These are phyloP conservation scores for Oreotragus oreotragus DNA, from an alignment of 2,113 vertebrate genomes.

Conservation along the genomic window DNA sequence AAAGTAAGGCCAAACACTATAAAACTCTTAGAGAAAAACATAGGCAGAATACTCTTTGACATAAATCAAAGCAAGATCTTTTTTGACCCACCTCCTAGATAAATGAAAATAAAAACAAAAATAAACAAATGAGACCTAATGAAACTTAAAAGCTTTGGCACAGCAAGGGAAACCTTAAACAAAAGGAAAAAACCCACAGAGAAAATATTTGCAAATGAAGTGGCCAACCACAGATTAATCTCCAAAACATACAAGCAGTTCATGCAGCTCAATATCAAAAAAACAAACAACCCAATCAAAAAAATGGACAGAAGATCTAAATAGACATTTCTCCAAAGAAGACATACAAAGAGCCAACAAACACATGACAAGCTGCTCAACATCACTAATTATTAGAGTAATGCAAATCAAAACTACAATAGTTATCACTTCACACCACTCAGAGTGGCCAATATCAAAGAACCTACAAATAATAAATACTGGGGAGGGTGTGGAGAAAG, in stretches of 20 bases:
- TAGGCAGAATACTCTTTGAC: background rate
- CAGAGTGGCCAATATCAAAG: rapidly evolving
- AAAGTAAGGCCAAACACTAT: background rate
- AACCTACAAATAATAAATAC: background rate
- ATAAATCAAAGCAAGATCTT: background rate
- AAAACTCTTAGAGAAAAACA: background rate
- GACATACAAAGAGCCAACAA: background rate
- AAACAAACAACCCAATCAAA: background rate
- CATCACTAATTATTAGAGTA: background rate
- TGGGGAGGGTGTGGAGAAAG: background rate
- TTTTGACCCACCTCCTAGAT: background rate
- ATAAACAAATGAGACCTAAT: background rate
- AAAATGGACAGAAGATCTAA: background rate
- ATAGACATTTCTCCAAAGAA: background rate
- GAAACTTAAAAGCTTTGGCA: background rate
- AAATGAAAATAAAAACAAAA: background rate
- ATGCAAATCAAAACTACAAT: background rate
- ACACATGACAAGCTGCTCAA: background rate
- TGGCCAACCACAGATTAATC: background rate
- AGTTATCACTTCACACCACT: background rate
- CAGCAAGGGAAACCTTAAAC: background rate
- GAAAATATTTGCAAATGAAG: background rate
- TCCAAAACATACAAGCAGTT: background rate
- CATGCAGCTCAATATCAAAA: background rate
- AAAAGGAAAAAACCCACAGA: background rate